Base-by-base conservation (phyloP, 2,797 vertebrate genomes). In the Acridotheres tristis region DNA sequence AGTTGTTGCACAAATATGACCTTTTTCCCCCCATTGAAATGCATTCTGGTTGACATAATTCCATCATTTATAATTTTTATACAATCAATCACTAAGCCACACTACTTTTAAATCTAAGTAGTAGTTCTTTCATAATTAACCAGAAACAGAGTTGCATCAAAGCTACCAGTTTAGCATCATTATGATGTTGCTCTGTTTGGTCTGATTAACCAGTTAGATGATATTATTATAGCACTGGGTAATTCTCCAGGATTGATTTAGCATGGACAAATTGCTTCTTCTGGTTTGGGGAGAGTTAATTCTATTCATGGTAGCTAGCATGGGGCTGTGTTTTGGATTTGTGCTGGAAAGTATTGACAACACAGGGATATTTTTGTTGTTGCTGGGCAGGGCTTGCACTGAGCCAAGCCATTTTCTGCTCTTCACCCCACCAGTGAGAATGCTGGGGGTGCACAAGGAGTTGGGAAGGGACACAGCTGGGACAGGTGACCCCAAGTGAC, bases 401-500 rank as follows among this genome's bases (percentile, higher is more conserved):
- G 16, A 36, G 19, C 38, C 20, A 15, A 51, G n/a, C 23, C 7
- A 2, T 66, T 38, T 58, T 40, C 29, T 73, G 15, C 38, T 51
- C 1, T 32, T 58, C 11, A 45, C 16, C 20, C 4, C 23, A 21
- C 4, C 53, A 45, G n/a, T 1, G 11, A 45, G 59, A 1, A 53
- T 29, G 23, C 2, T 20, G 26, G 30, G 61, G 7, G 5, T 48
- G 16, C 42, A 32, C 15, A 11, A 34, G 18, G 26, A 42, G 15
- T 0, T 3, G 16, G 42, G 34, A 62, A 22, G 25, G 26, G 30
- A 27, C 32, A 47, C 9, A 27, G 25, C 11, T 0, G 1, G 59
- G n/a, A 66, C 13, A 48, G 34, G 1, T 54, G 42, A 51, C 10
- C 42, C 26, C 48, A 42, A 0, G 7, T 20, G 69, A 54, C 25